Conservation (phyloP, 2,113 vertebrate genomes). For the Pavo muticus region DNA sequence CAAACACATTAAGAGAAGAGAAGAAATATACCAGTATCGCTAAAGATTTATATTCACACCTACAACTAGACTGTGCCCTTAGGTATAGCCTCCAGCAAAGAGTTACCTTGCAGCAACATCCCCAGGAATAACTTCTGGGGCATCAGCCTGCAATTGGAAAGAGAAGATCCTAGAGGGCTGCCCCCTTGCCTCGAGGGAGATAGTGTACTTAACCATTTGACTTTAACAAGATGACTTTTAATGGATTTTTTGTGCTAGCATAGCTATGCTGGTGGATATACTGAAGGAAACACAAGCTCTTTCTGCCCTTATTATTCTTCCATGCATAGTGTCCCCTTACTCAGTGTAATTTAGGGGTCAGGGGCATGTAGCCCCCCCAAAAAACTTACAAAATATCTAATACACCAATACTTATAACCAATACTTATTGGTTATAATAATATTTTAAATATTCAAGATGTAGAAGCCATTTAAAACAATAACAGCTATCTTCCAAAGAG, state of each 20-base stretch:
- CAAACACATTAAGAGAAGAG: not conserved
- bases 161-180: not conserved
- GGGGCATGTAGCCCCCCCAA: not conserved
- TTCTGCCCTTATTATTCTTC: not conserved
- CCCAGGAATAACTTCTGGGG: not conserved
- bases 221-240: not conserved
- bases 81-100: not conserved
- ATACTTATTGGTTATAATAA: not conserved
- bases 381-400: not conserved
- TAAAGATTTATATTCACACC: conserved; percentile 14
- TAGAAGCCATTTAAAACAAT: not conserved
- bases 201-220: not conserved
- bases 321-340: not conserved
- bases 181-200: not conserved
- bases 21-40: not conserved
- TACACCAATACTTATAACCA: not conserved
- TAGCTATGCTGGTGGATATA: not conserved
- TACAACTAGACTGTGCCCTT: not conserved
- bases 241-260: not conserved
- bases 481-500: not conserved
- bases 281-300: not conserved
- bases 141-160: fast-evolving
- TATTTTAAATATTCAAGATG: not conserved
- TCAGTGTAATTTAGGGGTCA: not conserved
- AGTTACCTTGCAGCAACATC: not conserved